Conservation (phyloP, 2,888 invertebrate genomes). For the Diogma glabrata region DNA sequence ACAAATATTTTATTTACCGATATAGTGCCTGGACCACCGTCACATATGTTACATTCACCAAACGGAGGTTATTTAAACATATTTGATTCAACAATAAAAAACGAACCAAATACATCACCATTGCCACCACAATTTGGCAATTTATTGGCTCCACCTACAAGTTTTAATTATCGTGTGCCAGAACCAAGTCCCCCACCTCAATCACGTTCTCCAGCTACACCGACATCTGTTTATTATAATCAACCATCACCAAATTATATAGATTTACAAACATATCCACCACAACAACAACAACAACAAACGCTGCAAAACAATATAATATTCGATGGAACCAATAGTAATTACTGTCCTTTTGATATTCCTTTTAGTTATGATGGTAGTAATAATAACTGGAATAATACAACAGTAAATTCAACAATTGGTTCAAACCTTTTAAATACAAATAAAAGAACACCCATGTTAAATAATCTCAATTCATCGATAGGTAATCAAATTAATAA, state of each 20-base stretch:
- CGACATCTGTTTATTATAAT: conserved; percentile 25
- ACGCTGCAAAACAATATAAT: conserved; percentile 31
- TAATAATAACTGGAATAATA: conserved; percentile 11
- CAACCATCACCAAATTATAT: conserved; percentile 21
- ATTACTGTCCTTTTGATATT: not conserved
- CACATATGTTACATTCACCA: not conserved
- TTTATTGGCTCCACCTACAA: too few species aligned
- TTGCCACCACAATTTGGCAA: conserved; percentile 24
- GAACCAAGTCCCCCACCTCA: conserved; percentile 34
- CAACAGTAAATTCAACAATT: conserved; percentile 18
- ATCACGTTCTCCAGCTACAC: conserved; percentile 28
- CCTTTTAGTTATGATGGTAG: not conserved
- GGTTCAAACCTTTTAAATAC: too few species aligned
- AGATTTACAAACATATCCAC: not conserved
- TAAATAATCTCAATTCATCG: conserved; percentile 12
- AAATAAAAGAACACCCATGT: too few species aligned
- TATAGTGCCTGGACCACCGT: not conserved
- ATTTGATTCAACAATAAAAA: conserved; percentile 32
- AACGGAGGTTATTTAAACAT: not conserved
- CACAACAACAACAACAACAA: conserved; percentile 19
- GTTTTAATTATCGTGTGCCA: conserved; percentile 21
- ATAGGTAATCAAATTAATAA: not conserved
- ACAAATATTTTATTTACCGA: not conserved
- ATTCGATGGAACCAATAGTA: not conserved
- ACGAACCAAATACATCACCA: conserved; percentile 36